A percentile compares a stretch with the other conserved stretches of the same genome.
Conservation (phyloP, 2,113 vertebrate genomes). For the Xiphophorus couchianus region DNA sequence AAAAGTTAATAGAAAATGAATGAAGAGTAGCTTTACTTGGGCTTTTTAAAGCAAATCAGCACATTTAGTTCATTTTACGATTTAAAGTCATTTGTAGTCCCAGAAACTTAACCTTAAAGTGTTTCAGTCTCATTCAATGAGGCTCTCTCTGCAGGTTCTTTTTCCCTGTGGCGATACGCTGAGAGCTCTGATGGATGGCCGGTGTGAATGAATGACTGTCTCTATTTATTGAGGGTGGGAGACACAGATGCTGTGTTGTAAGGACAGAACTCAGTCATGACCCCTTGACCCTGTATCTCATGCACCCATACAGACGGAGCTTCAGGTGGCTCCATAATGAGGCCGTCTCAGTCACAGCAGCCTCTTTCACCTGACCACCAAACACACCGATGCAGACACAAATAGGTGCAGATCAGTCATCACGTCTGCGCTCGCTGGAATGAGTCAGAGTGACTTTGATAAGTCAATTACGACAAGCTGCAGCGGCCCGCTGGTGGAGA, state of each 20-base stretch:
- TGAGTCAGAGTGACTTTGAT: conserved; percentile 54
- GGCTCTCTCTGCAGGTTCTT: conserved; percentile 29
- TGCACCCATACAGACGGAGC: conserved; percentile 8
- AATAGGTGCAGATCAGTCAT: conserved; percentile 59
- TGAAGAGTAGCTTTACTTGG: background rate
- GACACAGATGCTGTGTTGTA: conserved; percentile 80
- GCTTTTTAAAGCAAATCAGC: background rate
- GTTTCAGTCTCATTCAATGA: conserved; percentile 39
- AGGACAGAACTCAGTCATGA: conserved; percentile 74
- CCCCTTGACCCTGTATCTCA: conserved; percentile 63
- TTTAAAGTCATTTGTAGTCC: background rate
- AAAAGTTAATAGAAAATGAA: background rate
- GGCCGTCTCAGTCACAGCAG: conserved; percentile 65
- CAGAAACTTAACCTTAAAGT: conserved; percentile 4
- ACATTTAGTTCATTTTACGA: background rate
- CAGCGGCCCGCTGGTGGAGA: conserved; percentile 4
- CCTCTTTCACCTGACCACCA: conserved; percentile 65
- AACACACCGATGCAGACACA: conserved; percentile 36
- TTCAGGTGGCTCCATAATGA: conserved; percentile 66
- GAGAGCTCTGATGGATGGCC: conserved; percentile 80
- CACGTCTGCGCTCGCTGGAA: conserved; percentile 51
- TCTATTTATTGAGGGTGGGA: conserved; percentile 81
- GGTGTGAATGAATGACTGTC: conserved; percentile 78
- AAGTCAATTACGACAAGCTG: conserved; percentile 38
- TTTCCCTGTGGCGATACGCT: conserved; percentile 56